Conservation (phyloP, 2,888 invertebrate species). For the Cryptocephalus moraei region DNA sequence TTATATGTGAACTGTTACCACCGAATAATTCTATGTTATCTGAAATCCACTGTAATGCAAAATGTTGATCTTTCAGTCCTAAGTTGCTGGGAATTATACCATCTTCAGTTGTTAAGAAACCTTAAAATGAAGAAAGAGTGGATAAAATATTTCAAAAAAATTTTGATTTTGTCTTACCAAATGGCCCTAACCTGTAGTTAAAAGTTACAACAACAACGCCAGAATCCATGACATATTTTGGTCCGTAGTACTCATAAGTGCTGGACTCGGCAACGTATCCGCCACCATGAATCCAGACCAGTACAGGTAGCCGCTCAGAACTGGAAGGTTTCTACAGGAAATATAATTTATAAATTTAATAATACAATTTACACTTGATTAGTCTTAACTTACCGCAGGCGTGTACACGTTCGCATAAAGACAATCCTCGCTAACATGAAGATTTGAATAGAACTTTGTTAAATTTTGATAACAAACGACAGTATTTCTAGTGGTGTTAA, state of each 20-base stretch:
- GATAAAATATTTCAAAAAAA: background rate
- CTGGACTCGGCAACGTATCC: conserved; percentile 23
- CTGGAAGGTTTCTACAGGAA: background rate
- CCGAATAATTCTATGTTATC: background rate
- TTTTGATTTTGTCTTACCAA: conserved; percentile 36
- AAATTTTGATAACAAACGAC: conserved; percentile 10
- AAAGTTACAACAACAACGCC: conserved; percentile 56
- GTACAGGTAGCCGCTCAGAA: conserved; percentile 24
- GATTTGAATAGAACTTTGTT: background rate
- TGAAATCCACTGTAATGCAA: background rate
- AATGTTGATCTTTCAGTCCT: background rate
- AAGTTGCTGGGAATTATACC: background rate
- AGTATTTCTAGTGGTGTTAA: conserved; percentile 11
- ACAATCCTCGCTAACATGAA: conserved; percentile 14
- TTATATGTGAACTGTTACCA: background rate
- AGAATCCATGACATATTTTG: conserved; percentile 43
- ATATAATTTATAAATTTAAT: too few species aligned
- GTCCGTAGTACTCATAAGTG: conserved; percentile 15
- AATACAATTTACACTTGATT: background rate
- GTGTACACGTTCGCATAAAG: conserved; percentile 16
- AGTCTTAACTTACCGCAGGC: conserved; percentile 8
- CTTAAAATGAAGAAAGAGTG: background rate
- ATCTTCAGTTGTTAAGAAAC: background rate
- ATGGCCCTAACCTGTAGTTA: conserved; percentile 59
- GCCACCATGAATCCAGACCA: conserved; percentile 34